A percentile compares a stretch with the other conserved stretches of the same genome.
phyloP scores from a whole-genome alignment of 1,140 invertebrate species.

The Caligus rogercresseyi region DNA sequence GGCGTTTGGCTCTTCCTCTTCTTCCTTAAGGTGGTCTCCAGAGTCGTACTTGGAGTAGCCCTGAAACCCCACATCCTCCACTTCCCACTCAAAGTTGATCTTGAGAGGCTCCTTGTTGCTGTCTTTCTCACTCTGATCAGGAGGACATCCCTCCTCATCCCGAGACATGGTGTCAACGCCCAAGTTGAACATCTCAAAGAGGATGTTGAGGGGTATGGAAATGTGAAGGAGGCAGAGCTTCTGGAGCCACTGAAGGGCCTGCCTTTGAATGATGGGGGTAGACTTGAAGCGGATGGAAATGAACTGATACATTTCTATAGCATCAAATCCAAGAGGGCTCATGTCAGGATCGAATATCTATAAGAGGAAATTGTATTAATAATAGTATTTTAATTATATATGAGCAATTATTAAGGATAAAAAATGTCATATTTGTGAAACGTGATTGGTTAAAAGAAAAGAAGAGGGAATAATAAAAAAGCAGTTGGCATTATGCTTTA shows the following conservation, averaged over 20 bases:
- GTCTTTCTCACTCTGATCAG: slow-evolving; percentile 11
- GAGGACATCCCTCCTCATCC: slow-evolving; percentile 23
- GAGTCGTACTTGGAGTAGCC: too few species aligned
- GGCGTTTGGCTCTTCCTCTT: not conserved
- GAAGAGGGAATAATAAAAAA: too few species aligned
- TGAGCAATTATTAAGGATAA: not conserved
- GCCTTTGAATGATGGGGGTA: slow-evolving; percentile 70
- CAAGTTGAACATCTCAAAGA: slow-evolving; percentile 62
- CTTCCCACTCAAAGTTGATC: not conserved
- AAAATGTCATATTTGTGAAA: slow-evolving; percentile 15
- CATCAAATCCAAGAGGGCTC: slow-evolving; percentile 79
- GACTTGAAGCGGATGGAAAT: slow-evolving; percentile 66
- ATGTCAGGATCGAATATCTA: slow-evolving; percentile 91
- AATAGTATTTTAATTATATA: slow-evolving; percentile 15
- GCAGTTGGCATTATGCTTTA: too few species aligned
- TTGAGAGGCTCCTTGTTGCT: slow-evolving; percentile 20
- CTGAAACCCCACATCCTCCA: not conserved
- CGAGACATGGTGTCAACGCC: slow-evolving; percentile 11
- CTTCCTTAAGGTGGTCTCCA: too few species aligned
- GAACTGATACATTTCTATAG: slow-evolving; percentile 86
- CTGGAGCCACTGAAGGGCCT: slow-evolving; percentile 88
- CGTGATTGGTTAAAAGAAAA: too few species aligned
- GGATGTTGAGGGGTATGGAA: slow-evolving; percentile 57
- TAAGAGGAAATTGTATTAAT: slow-evolving; percentile 16
- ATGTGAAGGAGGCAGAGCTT: slow-evolving; percentile 57